phyloP scores from a whole-genome alignment of 2,113 vertebrate genomes.

The Amphilophus citrinellus region DNA sequence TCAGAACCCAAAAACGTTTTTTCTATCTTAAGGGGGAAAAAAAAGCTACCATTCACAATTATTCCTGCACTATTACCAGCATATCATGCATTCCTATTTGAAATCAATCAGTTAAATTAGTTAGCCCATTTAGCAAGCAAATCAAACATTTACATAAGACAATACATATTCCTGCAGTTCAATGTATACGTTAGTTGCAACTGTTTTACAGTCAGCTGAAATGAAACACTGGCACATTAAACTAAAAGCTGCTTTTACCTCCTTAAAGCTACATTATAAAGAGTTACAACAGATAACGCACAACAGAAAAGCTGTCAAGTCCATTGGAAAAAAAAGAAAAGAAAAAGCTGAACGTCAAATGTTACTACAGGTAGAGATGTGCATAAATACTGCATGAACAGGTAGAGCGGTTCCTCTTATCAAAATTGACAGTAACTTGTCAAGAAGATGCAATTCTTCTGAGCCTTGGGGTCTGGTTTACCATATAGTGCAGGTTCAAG shows the following conservation, averaged over 20 bases:
- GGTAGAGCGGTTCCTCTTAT: constrained; percentile 27
- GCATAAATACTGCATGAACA: constrained; percentile 60
- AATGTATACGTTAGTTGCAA: background rate
- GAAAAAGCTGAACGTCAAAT: background rate
- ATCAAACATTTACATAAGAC: constrained; percentile 15
- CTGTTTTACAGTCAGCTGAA: background rate
- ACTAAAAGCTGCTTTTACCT: constrained; percentile 8
- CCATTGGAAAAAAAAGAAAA: background rate
- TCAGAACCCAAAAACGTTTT: background rate
- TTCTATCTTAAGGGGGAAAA: background rate
- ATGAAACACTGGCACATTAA: background rate
- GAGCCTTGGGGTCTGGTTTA: constrained; percentile 20
- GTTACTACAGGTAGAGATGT: constrained; percentile 49
- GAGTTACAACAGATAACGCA: constrained; percentile 5
- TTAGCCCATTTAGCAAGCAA: constrained; percentile 16
- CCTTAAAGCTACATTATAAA: constrained; percentile 46
- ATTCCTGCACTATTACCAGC: constrained; percentile 27
- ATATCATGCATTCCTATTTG: background rate
- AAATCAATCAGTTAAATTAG: constrained; percentile 1
- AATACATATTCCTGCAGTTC: constrained; percentile 21
- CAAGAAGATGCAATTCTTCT: constrained; percentile 20
- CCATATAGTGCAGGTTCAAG: constrained; percentile 31
- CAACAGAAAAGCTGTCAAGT: constrained; percentile 16
- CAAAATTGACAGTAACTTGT: constrained; percentile 19
- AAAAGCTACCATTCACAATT: constrained; percentile 10